phyloP scores from a whole-genome alignment of 1,140 invertebrate species.

The Campodea augens region DNA sequence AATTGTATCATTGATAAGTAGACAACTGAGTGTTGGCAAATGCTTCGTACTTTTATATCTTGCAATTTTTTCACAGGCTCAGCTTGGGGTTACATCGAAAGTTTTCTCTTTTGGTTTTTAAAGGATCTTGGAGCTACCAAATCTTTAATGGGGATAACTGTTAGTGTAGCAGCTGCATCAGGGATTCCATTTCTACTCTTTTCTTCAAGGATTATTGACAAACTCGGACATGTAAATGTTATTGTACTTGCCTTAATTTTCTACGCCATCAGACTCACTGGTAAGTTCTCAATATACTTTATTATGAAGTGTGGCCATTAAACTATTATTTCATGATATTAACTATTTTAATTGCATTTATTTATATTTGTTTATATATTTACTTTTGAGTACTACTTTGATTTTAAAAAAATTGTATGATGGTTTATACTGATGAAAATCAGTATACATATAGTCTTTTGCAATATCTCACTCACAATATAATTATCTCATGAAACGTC shows the following conservation, averaged over 20 bases:
- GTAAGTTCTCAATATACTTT: slow-evolving; percentile 29
- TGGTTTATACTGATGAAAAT: too few relatives aligned
- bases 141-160: slow-evolving; percentile 62
- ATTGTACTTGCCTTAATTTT: slow-evolving; percentile 57
- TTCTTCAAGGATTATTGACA: slow-evolving; percentile 55
- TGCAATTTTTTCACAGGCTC: slow-evolving; percentile 33
- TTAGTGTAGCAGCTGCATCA: slow-evolving; percentile 54
- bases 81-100: slow-evolving; percentile 67
- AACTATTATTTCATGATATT: too few relatives aligned
- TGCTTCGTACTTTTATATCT: too few relatives aligned
- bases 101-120: slow-evolving; percentile 69
- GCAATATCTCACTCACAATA: too few relatives aligned
- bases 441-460: too few relatives aligned
- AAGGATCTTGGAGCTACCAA: slow-evolving; percentile 57
- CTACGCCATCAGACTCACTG: slow-evolving; percentile 50
- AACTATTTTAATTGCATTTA: too few relatives aligned
- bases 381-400: too few relatives aligned
- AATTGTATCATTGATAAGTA: neutral
- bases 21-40: neutral
- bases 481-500: too few relatives aligned
- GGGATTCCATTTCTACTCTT: slow-evolving; percentile 56
- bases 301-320: too few relatives aligned
- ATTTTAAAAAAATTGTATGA: too few relatives aligned
- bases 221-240: slow-evolving; percentile 61
- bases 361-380: too few relatives aligned